A percentile compares a stretch with the other conserved stretches of the same genome.
These are phyloP conservation scores for Falco punctatus DNA, from an alignment of 2,113 vertebrate genomes.

Conservation along the genomic window DNA sequence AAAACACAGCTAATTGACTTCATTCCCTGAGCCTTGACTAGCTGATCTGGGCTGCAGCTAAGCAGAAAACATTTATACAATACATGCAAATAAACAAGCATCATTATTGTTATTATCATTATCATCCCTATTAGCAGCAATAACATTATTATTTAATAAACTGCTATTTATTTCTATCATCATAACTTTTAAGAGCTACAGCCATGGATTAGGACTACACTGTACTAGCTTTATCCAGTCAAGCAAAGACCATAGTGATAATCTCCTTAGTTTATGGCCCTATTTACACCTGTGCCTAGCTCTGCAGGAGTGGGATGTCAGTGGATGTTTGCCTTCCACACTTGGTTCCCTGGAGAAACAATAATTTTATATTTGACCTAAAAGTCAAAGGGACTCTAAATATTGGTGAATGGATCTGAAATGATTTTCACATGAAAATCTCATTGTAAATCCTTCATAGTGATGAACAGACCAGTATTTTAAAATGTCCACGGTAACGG, in stretches of 20 bases:
- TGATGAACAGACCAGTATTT: slow-evolving; percentile 32
- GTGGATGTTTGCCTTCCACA: not conserved
- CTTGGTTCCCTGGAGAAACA: not conserved
- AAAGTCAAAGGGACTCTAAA: not conserved
- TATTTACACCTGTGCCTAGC: not conserved
- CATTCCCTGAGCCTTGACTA: not conserved
- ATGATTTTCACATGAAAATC: slow-evolving; percentile 10
- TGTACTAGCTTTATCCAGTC: not conserved
- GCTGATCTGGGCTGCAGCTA: not conserved
- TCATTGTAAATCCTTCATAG: slow-evolving; percentile 18
- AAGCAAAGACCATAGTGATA: not conserved
- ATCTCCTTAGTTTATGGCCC: not conserved
- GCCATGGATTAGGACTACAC: not conserved
- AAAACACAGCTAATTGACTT: not conserved
- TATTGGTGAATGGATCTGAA: not conserved
- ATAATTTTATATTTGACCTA: not conserved
- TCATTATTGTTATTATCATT: not conserved
- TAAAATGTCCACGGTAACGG: not conserved
- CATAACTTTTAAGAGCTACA: not conserved
- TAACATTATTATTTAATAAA: not conserved
- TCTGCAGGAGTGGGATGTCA: not conserved
- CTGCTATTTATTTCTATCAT: not conserved
- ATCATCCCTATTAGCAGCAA: not conserved
- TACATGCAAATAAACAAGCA: not conserved
- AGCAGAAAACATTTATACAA: not conserved